Conservation (phyloP, 2,113 vertebrate genomes). For the Mobula birostris region DNA sequence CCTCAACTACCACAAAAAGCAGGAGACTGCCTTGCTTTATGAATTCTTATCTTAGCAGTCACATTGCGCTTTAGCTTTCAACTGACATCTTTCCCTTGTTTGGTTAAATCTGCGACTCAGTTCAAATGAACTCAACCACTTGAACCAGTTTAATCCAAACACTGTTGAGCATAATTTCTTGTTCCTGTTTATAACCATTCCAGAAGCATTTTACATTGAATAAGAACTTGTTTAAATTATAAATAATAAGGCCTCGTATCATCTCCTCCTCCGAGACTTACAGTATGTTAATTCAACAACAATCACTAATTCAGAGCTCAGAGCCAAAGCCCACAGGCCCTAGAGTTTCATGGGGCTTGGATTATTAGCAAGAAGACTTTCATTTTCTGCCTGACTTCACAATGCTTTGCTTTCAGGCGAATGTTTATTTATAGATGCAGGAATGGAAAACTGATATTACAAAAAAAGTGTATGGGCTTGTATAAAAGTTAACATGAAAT, state of each 20-base stretch:
- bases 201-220: slow-evolving; percentile 12
- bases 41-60: slow-evolving; percentile 4
- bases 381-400: slow-evolving; percentile 32
- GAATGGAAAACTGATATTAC: neutral
- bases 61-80: slow-evolving; percentile 21
- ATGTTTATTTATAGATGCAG: neutral
- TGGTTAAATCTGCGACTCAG: neutral
- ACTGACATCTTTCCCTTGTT: neutral
- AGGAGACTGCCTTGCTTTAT: neutral
- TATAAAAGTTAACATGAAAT: neutral
- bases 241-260: neutral
- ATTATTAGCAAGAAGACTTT: slow-evolving; percentile 6
- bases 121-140: neutral
- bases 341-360: neutral
- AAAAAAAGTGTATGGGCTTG: neutral
- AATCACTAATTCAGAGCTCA: neutral
- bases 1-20: slow-evolving; percentile 3
- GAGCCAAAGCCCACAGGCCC: slow-evolving; percentile 12
- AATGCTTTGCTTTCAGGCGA: neutral
- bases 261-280: neutral
- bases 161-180: neutral
- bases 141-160: slow-evolving; percentile 13
- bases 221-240: slow-evolving; percentile 25
- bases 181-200: slow-evolving; percentile 20
- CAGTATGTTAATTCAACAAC: neutral